These are phyloP conservation scores for Ichneumoninae sp. DNA, from an alignment of 2,888 invertebrate genomes.

Conservation along the genomic window DNA sequence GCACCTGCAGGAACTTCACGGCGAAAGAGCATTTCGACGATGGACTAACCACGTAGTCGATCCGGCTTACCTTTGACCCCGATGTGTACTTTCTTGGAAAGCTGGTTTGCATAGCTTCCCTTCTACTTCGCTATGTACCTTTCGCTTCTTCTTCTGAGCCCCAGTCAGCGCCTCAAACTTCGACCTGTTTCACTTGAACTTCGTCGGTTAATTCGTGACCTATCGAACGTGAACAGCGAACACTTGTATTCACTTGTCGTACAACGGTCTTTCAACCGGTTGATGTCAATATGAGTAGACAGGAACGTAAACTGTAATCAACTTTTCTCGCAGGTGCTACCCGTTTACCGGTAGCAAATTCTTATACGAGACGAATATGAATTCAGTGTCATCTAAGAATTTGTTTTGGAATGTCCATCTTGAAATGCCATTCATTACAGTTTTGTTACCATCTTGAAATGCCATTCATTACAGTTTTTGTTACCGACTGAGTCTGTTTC, in stretches of 20 bases:
- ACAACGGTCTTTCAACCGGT: neutral
- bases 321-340: neutral
- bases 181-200: constrained; percentile 4
- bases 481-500: too few species aligned
- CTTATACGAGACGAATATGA: too few species aligned
- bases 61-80: neutral
- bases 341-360: too few species aligned
- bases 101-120: neutral
- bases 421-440: too few species aligned
- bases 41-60: neutral
- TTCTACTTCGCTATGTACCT: neutral
- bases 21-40: neutral
- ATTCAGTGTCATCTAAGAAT: too few species aligned
- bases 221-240: neutral
- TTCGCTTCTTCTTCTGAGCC: neutral
- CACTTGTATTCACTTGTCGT: neutral
- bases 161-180: constrained; percentile 30
- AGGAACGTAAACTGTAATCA: neutral
- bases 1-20: neutral
- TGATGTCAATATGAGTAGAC: neutral
- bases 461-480: too few species aligned
- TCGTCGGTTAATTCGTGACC: neutral
- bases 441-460: too few species aligned
- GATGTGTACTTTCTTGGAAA: constrained; percentile 3
- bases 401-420: too few species aligned